Conservation (phyloP, 1,140 invertebrate species). For the Acyrthosiphon pisum region DNA sequence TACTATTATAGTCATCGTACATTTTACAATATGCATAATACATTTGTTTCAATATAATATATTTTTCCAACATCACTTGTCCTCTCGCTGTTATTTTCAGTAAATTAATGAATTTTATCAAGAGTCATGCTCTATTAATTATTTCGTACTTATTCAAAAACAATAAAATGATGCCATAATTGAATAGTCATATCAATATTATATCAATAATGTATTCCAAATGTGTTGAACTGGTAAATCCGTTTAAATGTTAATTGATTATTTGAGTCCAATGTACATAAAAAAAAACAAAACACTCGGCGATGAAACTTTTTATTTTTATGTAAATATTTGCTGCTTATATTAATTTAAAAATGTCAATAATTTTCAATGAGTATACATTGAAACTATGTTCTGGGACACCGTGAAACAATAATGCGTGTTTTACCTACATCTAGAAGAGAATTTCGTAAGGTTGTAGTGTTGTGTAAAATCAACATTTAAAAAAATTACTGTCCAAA, state of each 20-base stretch:
- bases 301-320: background rate
- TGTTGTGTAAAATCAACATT: too few species aligned
- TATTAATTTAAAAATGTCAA: background rate
- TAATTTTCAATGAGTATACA: background rate
- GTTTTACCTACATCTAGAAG: too few species aligned
- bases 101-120: background rate
- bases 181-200: background rate
- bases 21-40: background rate
- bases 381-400: background rate
- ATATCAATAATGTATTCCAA: background rate
- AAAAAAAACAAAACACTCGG: background rate
- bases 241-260: background rate
- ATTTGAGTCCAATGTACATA: background rate
- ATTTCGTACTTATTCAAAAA: background rate
- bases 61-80: background rate
- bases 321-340: background rate
- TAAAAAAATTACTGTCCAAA: too few species aligned
- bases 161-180: background rate
- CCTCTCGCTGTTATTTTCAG: background rate
- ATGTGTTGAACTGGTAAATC: background rate
- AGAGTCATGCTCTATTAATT: background rate
- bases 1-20: background rate
- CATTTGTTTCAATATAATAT: background rate
- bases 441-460: too few species aligned
- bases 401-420: background rate